These are phyloP conservation scores for Acestrorhynchus altus DNA, from an alignment of 2,797 vertebrate species.

Conservation along the genomic window DNA sequence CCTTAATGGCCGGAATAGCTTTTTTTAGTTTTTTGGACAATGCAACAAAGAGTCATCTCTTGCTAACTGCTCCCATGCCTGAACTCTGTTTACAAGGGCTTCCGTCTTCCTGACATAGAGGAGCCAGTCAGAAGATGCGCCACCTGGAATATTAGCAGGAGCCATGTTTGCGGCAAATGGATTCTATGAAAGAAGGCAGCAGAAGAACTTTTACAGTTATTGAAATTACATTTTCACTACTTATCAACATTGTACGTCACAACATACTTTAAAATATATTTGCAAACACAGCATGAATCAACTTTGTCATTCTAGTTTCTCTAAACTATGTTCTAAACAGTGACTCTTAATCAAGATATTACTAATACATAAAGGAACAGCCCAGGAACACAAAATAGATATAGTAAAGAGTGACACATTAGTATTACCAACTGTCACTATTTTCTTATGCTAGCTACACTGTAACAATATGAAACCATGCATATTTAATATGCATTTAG, in stretches of 20 bases:
- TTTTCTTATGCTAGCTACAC: too few relatives aligned
- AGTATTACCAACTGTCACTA: too few relatives aligned
- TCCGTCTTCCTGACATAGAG: conserved; percentile 50
- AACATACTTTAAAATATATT: not conserved
- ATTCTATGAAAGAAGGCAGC: not conserved
- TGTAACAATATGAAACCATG: too few relatives aligned
- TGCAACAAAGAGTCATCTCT: conserved; percentile 64
- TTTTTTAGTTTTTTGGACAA: conserved; percentile 67
- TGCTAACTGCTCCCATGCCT: conserved; percentile 57
- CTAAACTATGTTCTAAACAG: not conserved
- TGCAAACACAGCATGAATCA: not conserved
- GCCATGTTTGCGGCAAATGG: conserved; percentile 31
- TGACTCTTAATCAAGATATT: too few relatives aligned
- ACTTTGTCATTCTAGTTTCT: not conserved
- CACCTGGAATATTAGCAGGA: conserved; percentile 9
- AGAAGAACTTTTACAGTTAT: not conserved
- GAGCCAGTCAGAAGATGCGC: not conserved
- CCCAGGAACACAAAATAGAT: too few relatives aligned
- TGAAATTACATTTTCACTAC: not conserved
- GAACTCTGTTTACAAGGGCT: conserved; percentile 65
- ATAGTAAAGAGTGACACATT: too few relatives aligned
- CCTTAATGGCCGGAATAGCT: conserved; percentile 71
- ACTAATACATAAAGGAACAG: too few relatives aligned
- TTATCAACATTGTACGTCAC: not conserved
- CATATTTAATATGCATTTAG: too few relatives aligned